Base-by-base conservation (phyloP, 2,888 invertebrate genomes). In the Apodemia hepburni region DNA sequence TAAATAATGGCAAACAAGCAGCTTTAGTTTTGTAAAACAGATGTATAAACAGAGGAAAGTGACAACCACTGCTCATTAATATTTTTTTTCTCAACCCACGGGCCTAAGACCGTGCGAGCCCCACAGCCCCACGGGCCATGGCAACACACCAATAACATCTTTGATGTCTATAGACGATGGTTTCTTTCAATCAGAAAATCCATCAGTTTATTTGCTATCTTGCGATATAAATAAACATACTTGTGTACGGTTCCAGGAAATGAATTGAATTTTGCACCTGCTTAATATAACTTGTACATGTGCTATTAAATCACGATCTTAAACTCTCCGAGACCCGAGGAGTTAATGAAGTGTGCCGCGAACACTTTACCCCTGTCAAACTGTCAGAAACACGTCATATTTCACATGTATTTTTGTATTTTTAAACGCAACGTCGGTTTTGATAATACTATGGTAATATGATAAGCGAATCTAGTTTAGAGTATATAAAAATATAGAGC, bases 331-430 rank as follows among this genome's bases (percentile, higher is more conserved):
- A 70, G 73, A 77, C 77, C 78, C 73, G 68, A 78, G 80, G 7
- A 84, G 78, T 79, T 86, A 87, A 88, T 87, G 85, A 88, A 87
- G 86, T 84, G 80, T 83, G 75, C 79, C 75, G 73, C 76, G 72
- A 80, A 84, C 81, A 83, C 85, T 81, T 79, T 79, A 89, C 90
- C 90, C 89, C 73, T 79, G 84, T 89, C 89, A 89, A 80, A 73
- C 82, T 86, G 88, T 87, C 90, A 87, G 74, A 83, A 82, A 77
- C 86, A 87, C 81, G 81, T 87, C 86, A 89, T 83, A 85, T 81
- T 84, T 80, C 75, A 77, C 78, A 74, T 77, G 75, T 76, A 77
- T 81, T 80, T 81, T 80, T 70, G 68, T 69, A 64, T 70, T 81
- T 81, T 54, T 80, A 75, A 79, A 75, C 79, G 78, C 80, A 69